phyloP scores from a whole-genome alignment of 2,797 vertebrate genomes.

The Enteromius trimaculatus region DNA sequence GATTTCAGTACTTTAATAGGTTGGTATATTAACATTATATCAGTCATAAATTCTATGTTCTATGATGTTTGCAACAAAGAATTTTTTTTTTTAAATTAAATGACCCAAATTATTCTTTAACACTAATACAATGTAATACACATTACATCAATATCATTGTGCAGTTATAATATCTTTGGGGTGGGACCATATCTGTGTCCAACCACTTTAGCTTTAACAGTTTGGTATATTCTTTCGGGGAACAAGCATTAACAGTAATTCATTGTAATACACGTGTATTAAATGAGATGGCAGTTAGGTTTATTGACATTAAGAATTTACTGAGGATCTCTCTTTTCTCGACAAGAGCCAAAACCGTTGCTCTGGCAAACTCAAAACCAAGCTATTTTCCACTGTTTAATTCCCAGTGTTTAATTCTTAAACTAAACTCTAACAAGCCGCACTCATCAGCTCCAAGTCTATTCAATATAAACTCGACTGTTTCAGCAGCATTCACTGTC shows the following conservation, averaged over 20 bases:
- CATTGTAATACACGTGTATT: constrained; percentile 65
- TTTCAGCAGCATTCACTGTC: constrained; percentile 32
- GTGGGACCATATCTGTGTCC: background rate
- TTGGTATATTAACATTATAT: too few relatives aligned
- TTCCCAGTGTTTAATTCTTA: constrained; percentile 44
- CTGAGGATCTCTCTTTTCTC: constrained; percentile 68
- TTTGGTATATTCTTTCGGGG: constrained; percentile 60
- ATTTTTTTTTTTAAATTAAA: too few relatives aligned
- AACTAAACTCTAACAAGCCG: constrained; percentile 30
- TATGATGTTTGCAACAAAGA: too few relatives aligned
- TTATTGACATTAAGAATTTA: constrained; percentile 72
- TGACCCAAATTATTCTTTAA: too few relatives aligned
- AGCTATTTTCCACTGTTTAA: constrained; percentile 55
- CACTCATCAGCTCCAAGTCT: constrained; percentile 18
- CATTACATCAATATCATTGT: background rate
- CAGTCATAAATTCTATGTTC: too few relatives aligned
- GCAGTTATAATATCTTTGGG: background rate
- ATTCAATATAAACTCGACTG: constrained; percentile 12
- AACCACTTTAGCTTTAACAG: constrained; percentile 31
- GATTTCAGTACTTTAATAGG: too few relatives aligned
- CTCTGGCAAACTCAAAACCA: constrained; percentile 64
- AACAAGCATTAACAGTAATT: constrained; percentile 62
- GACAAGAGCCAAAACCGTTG: constrained; percentile 69
- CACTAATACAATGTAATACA: too few relatives aligned
- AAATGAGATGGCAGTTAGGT: constrained; percentile 65